A percentile compares a stretch with the other conserved stretches of the same genome.
phyloP scores from a whole-genome alignment of 2,888 invertebrate genomes.

The Catocala sponsa region DNA sequence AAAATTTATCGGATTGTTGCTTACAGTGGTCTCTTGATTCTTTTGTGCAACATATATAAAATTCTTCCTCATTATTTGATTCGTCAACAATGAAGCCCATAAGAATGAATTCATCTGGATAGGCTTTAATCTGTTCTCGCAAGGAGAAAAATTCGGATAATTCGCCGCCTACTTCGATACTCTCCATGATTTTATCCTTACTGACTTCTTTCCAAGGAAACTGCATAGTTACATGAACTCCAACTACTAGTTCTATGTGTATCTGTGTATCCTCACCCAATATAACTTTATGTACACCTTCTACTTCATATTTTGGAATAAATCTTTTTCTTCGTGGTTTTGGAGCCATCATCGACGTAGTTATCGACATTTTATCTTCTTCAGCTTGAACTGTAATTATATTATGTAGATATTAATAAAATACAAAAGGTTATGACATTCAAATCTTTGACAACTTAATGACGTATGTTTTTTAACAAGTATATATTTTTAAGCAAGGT shows the following conservation, averaged over 20 bases:
- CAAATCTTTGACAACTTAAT: constrained; percentile 8
- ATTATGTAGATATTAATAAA: neutral
- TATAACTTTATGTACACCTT: constrained; percentile 86
- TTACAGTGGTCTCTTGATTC: constrained; percentile 87
- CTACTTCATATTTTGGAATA: constrained; percentile 84
- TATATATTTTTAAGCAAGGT: too few species aligned
- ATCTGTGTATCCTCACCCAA: constrained; percentile 88
- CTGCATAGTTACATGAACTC: constrained; percentile 91
- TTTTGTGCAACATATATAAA: constrained; percentile 90
- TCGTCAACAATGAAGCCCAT: constrained; percentile 91
- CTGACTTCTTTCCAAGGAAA: constrained; percentile 91
- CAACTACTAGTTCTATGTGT: constrained; percentile 90
- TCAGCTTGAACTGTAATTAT: constrained; percentile 58
- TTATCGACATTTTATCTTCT: constrained; percentile 56
- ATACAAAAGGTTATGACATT: neutral
- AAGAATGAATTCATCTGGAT: constrained; percentile 81
- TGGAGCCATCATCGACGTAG: constrained; percentile 33
- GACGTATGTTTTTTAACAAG: neutral
- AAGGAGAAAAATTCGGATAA: constrained; percentile 78
- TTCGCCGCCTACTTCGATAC: constrained; percentile 88
- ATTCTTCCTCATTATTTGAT: constrained; percentile 89
- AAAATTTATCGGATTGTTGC: constrained; percentile 82
- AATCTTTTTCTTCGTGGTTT: constrained; percentile 77
- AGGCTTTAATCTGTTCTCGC: constrained; percentile 72
- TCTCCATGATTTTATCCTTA: constrained; percentile 89